Conservation (phyloP, 2,113 vertebrate species). For the Eulemur rufifrons region DNA sequence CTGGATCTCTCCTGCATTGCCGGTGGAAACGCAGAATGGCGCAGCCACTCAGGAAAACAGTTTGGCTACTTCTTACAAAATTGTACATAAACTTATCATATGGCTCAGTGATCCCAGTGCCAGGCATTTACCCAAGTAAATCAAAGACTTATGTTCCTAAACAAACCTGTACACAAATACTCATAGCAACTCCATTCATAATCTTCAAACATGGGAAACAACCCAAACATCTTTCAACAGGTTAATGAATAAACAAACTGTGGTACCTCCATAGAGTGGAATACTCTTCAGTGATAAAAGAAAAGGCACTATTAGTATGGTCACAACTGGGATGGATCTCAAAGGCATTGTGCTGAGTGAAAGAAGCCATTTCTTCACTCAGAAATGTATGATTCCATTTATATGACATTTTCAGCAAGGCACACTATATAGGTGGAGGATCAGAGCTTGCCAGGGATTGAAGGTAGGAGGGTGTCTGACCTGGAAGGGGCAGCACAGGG, state of each 20-base stretch:
- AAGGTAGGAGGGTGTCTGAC: not conserved
- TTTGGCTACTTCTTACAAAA: not conserved
- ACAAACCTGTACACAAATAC: not conserved
- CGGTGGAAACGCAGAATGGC: not conserved
- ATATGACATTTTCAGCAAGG: not conserved
- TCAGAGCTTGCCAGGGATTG: not conserved
- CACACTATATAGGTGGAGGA: not conserved
- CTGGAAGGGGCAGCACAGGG: not conserved
- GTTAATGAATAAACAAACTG: not conserved
- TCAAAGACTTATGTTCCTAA: no score
- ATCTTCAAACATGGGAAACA: not conserved
- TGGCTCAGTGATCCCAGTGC: not conserved
- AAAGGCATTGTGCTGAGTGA: not conserved
- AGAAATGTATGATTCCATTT: not conserved
- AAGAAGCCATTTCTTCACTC: not conserved
- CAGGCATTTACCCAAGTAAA: not conserved
- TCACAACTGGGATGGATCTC: no score
- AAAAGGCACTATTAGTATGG: not conserved
- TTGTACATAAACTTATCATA: not conserved
- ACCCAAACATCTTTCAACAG: not conserved
- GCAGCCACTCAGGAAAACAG: not conserved
- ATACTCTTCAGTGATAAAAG: not conserved
- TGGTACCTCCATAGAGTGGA: not conserved
- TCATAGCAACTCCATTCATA: not conserved
- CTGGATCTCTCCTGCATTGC: no score